Conservation (phyloP, 2,888 invertebrate species). For the Thysanoteuthis rhombus region DNA sequence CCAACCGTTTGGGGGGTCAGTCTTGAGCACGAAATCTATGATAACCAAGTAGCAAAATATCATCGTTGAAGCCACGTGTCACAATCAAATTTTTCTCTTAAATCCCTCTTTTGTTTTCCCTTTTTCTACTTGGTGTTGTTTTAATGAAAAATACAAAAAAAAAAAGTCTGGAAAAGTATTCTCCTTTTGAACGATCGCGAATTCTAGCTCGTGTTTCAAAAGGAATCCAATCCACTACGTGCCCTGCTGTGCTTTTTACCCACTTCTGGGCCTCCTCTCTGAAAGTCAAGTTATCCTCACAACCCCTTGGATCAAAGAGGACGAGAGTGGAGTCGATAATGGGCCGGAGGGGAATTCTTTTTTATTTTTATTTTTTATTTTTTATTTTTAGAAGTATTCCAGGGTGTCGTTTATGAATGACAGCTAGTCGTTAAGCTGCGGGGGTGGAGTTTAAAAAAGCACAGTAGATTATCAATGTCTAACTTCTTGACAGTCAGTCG, state of each 20-base stretch:
- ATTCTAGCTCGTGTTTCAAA: background rate
- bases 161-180: background rate
- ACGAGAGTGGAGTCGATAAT: background rate
- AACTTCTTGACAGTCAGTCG: background rate
- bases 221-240: background rate
- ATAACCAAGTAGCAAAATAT: too few relatives aligned
- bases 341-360: background rate
- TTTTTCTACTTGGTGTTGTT: too few relatives aligned
- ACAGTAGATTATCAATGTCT: background rate
- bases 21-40: too few relatives aligned
- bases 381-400: background rate
- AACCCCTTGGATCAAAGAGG: background rate
- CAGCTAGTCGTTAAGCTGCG: background rate
- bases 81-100: too few relatives aligned
- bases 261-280: background rate
- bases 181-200: background rate
- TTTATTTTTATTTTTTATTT: background rate
- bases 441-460: background rate
- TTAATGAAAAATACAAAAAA: too few relatives aligned
- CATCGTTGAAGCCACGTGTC: too few relatives aligned
- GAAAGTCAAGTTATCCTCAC: background rate
- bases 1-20: too few relatives aligned
- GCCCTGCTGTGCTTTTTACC: background rate
- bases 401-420: background rate
- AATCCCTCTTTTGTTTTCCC: too few relatives aligned